Base-by-base conservation (phyloP, 2,888 invertebrate species). In the Ceramica pisi region DNA sequence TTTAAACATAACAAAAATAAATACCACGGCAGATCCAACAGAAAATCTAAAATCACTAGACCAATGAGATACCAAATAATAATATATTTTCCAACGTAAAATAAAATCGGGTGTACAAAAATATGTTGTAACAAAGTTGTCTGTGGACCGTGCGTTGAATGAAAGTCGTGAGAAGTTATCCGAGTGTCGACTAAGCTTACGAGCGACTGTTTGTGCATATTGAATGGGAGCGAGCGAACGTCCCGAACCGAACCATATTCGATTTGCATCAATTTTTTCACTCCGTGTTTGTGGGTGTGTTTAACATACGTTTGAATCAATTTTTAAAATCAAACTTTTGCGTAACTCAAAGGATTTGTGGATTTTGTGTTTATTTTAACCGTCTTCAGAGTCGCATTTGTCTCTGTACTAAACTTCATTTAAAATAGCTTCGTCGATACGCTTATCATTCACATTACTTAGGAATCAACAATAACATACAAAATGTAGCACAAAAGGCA, bases 191-290 rank as follows among this genome's bases (percentile, higher is more conserved):
- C 12, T 31, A 8, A 78, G 79, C 64, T 71, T 41, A 23, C 41
- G 44, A 35, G 26, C 7, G 46, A 10, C 48, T 57, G 78, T 62
- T 71, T 79, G 67, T 82, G 73, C 73, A 72, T 79, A 79, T 72
- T 59, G 64, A 79, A 65, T 59, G 50, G 38, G 67, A 67, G n/a
- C 44, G 61, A 16, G 23, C 41, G 12, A 44, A 53, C 56, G 56
- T 38, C 26, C n/a, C 12, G 8, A 35, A 35, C 38, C 26, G 48
- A 65, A 63, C 62, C 72, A 41, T 78, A 51, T 65, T 81, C 51
- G 48, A 77, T 68, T 76, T 81, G 35, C 56, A 46, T 51, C 50
- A 68, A 81, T 50, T 66, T 70, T 55, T 62, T 35, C 55, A 12
- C 10, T 65, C 38, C 10, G 21, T 67, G 31, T 64, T 55, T 55